phyloP scores from a whole-genome alignment of 2,797 vertebrate species.

The Scleropages formosus region DNA sequence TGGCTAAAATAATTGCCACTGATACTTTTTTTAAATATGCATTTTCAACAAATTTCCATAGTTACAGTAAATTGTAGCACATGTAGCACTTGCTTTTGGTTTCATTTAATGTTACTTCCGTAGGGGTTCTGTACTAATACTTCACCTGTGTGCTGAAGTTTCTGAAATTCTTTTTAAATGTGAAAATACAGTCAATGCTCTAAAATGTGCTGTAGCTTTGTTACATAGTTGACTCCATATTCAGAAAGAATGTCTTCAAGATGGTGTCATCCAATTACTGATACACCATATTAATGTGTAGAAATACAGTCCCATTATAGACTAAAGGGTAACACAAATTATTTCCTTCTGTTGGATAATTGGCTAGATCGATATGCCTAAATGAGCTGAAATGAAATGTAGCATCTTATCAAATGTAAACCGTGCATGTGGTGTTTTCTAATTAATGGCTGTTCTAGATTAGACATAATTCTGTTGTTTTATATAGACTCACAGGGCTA shows the following conservation, averaged over 20 bases:
- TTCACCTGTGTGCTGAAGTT: not conserved
- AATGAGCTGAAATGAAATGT: conserved; percentile 14
- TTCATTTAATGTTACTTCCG: not conserved
- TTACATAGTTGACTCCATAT: not conserved
- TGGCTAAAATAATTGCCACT: not conserved
- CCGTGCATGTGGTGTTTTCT: conserved; percentile 24
- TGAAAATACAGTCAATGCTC: conserved; percentile 20
- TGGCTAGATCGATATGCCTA: too few relatives aligned
- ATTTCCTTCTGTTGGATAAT: too few relatives aligned
- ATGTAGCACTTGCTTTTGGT: conserved; percentile 13
- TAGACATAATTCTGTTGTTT: conserved; percentile 14
- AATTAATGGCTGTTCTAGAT: conserved; percentile 24
- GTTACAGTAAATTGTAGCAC: not conserved
- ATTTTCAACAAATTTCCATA: not conserved
- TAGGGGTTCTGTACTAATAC: conserved; percentile 8
- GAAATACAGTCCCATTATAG: too few relatives aligned
- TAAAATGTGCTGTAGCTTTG: not conserved
- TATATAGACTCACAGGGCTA: conserved; percentile 16
- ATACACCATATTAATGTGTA: too few relatives aligned
- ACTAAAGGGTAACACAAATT: too few relatives aligned
- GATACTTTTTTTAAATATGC: not conserved
- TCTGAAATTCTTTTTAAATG: not conserved
- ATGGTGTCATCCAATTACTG: not conserved
- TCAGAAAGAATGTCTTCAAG: not conserved
- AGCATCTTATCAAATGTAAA: conserved; percentile 14